Evolutionary conservation across 2,113 vertebrate species (phyloP).

Genomic region (Paradisaea rubra): DNA sequence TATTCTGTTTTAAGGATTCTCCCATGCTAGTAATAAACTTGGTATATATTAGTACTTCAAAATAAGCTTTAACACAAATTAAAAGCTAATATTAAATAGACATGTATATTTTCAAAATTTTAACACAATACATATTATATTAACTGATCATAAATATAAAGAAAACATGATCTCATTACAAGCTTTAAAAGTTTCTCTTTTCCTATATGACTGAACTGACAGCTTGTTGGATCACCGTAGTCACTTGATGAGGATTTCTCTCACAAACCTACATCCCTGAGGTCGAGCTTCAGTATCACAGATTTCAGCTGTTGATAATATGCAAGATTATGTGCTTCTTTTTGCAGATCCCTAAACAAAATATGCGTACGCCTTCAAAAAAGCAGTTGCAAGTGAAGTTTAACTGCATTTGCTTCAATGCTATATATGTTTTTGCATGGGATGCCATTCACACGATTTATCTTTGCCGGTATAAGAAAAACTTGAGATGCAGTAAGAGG

Average conservation of each 20-base stretch:
- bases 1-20: neutral
- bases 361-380: neutral
- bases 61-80: neutral
- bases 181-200: neutral
- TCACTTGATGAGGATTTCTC: neutral
- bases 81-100: neutral
- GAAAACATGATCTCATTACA: neutral
- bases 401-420: neutral
- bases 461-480: neutral
- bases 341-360: neutral
- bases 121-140: neutral
- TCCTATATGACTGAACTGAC: neutral
- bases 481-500: neutral
- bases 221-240: neutral
- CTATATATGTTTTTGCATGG: neutral
- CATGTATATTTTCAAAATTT: neutral
- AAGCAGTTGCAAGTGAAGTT: neutral
- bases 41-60: neutral
- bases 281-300: neutral
- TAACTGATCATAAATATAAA: neutral
- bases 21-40: neutral
- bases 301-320: neutral
- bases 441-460: fast-evolving
- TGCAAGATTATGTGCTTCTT: neutral
- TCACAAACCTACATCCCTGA: neutral